Conservation (phyloP, 2,797 vertebrate species). For the Pangasius krempfi region DNA sequence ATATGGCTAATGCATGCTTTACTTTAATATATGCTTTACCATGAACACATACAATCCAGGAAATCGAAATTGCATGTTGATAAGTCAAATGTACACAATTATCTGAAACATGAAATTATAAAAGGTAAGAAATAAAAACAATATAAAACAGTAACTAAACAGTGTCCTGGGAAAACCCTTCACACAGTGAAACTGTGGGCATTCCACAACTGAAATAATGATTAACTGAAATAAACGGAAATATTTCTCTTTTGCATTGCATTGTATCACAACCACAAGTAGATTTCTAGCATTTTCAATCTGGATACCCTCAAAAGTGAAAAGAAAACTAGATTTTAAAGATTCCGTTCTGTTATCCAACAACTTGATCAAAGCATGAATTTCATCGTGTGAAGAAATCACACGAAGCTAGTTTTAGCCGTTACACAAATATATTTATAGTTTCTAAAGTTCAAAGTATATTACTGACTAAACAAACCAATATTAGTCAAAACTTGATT, state of each 20-base stretch:
- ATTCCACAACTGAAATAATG: background rate
- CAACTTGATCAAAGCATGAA: background rate
- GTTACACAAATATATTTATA: background rate
- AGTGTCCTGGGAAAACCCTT: background rate
- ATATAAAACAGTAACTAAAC: background rate
- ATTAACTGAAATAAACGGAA: background rate
- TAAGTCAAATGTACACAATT: background rate
- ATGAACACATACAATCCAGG: background rate
- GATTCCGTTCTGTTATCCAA: background rate
- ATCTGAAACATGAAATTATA: background rate
- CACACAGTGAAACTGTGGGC: background rate
- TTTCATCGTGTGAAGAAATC: background rate
- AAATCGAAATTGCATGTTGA: background rate
- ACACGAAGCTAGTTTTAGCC: background rate
- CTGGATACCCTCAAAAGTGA: background rate
- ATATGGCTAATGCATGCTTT: background rate
- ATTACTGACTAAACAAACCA: background rate
- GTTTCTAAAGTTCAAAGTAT: background rate
- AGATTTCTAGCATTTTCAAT: background rate
- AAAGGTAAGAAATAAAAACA: background rate
- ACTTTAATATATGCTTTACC: background rate
- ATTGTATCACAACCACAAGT: background rate
- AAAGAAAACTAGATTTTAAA: background rate
- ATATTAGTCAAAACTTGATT: background rate
- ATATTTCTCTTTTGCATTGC: background rate